Percentiles rank a stretch among this genome's conserved stretches.
phyloP scores from a whole-genome alignment of 2,113 vertebrate species.

The Empidonax alnorum region DNA sequence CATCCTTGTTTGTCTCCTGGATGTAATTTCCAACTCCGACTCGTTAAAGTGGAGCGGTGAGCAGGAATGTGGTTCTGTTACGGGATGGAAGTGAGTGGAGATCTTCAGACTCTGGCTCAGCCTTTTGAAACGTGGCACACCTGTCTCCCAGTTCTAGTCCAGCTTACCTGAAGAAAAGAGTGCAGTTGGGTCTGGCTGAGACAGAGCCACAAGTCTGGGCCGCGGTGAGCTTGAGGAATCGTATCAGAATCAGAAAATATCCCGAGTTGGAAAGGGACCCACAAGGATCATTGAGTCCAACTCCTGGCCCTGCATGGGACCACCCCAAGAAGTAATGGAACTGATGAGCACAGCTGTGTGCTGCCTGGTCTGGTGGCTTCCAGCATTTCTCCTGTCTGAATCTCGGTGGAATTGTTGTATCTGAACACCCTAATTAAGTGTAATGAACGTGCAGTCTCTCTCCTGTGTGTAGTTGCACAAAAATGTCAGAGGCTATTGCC shows the following conservation, averaged over 20 bases:
- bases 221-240: background rate
- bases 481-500: background rate
- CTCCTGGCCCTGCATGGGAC: background rate
- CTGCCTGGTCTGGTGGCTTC: background rate
- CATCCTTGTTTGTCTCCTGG: background rate
- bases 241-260: background rate
- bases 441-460: background rate
- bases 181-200: background rate
- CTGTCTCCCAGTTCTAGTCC: background rate
- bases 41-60: background rate
- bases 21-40: slow-evolving; percentile 2
- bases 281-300: background rate
- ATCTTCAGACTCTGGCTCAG: background rate
- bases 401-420: background rate
- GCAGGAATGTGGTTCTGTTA: background rate
- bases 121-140: background rate
- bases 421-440: fast-evolving
- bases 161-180: background rate
- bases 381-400: background rate
- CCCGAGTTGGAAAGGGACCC: background rate
- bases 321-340: background rate
- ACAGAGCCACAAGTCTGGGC: background rate
- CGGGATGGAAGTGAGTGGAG: background rate
- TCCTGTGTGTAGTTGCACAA: background rate
- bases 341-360: background rate